phyloP scores from a whole-genome alignment of 2,888 invertebrate genomes.

The Limnephilus marmoratus region DNA sequence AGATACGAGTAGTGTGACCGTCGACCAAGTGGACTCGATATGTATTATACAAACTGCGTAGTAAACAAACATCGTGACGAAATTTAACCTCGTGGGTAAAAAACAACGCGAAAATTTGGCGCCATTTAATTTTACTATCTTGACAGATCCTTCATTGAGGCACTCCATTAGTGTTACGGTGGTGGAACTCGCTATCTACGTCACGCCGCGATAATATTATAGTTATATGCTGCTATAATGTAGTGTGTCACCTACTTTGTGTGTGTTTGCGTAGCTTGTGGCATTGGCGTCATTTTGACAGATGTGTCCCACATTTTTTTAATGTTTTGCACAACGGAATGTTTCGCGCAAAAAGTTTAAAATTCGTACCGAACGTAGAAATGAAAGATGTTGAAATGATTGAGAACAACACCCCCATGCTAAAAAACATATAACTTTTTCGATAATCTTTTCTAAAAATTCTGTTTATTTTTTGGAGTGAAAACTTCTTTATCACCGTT shows the following conservation, averaged over 20 bases:
- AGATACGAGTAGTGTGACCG: background rate
- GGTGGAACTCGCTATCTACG: background rate
- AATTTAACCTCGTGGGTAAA: background rate
- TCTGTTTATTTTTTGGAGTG: too few relatives aligned
- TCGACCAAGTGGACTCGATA: background rate
- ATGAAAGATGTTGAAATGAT: background rate
- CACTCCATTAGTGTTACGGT: background rate
- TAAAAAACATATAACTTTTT: too few relatives aligned
- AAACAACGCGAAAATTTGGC: background rate
- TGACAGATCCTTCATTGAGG: background rate
- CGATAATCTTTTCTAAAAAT: too few relatives aligned
- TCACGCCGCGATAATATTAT: background rate
- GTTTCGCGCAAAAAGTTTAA: background rate
- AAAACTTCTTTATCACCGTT: too few relatives aligned
- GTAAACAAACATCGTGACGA: background rate
- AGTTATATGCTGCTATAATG: background rate
- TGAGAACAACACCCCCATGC: background rate
- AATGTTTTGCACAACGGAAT: background rate
- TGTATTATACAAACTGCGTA: background rate
- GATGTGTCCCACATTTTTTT: background rate
- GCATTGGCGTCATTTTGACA: background rate
- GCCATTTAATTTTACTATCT: background rate
- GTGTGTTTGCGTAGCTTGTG: background rate
- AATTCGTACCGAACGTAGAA: background rate
- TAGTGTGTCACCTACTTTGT: background rate